A percentile compares a stretch with the other conserved stretches of the same genome.
phyloP scores from a whole-genome alignment of 2,797 vertebrate genomes.

The Strix occidentalis region DNA sequence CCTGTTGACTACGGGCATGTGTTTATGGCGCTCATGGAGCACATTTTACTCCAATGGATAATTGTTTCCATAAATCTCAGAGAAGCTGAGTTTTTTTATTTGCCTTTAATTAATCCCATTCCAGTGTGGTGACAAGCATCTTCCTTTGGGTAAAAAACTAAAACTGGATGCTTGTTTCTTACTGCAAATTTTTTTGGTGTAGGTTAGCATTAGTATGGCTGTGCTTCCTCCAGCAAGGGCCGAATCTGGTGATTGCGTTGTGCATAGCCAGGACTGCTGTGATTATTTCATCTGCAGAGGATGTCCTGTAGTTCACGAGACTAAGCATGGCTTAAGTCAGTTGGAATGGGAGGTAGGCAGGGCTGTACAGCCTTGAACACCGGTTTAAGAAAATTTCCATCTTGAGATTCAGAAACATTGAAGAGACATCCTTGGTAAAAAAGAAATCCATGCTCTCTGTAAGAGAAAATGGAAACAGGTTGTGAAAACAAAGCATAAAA shows the following conservation, averaged over 20 bases:
- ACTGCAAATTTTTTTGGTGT: not conserved
- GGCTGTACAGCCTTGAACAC: not conserved
- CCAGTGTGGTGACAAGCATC: not conserved
- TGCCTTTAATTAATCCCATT: not conserved
- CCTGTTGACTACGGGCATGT: not conserved
- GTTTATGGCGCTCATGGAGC: not conserved
- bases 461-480: not conserved
- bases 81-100: not conserved
- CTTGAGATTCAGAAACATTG: not conserved
- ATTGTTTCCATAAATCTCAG: not conserved
- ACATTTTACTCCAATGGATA: not conserved
- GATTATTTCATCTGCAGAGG: not conserved
- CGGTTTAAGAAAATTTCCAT: not conserved
- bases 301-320: not conserved
- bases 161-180: not conserved
- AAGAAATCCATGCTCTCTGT: not conserved
- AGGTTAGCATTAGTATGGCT: not conserved
- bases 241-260: not conserved
- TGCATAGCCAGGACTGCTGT: not conserved
- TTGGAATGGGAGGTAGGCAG: not conserved
- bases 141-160: not conserved
- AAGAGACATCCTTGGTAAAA: not conserved
- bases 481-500: not conserved
- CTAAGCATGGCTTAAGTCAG: not conserved
- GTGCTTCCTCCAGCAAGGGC: not conserved